These are phyloP conservation scores for Semnornis frantzii DNA, from an alignment of 2,113 vertebrate species.

Conservation along the genomic window DNA sequence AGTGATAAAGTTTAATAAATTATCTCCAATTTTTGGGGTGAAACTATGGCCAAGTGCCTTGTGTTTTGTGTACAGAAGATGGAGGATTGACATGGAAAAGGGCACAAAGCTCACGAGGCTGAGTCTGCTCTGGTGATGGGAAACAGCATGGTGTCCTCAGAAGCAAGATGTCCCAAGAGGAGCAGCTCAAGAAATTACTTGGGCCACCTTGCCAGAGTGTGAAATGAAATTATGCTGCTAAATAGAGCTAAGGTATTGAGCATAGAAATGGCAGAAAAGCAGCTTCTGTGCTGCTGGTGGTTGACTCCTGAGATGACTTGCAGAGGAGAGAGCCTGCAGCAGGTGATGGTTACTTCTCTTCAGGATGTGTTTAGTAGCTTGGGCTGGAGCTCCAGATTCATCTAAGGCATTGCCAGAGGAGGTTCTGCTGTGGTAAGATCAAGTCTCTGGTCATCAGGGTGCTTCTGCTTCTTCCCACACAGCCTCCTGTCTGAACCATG, in stretches of 20 bases:
- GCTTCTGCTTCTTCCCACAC: background rate
- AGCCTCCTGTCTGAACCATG: background rate
- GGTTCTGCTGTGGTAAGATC: background rate
- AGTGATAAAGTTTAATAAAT: slow-evolving; percentile 80
- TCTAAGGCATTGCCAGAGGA: background rate
- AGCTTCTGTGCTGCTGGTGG: background rate
- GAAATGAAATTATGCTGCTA: background rate
- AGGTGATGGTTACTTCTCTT: background rate
- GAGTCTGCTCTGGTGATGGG: too few species aligned
- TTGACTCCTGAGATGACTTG: background rate
- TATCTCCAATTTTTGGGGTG: slow-evolving; percentile 76
- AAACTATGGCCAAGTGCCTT: slow-evolving; percentile 11
- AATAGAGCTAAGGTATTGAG: background rate
- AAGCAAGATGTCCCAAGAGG: background rate
- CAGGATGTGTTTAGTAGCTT: too few species aligned
- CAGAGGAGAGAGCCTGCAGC: background rate
- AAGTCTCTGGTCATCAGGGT: background rate
- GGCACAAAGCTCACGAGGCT: fast-evolving
- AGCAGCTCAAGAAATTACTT: background rate
- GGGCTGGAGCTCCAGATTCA: background rate
- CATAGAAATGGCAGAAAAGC: background rate
- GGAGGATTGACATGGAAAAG: background rate
- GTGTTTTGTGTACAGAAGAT: background rate
- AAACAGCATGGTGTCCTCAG: background rate
- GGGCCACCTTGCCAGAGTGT: background rate